Evolutionary conservation across 2,888 invertebrate species (phyloP).

Genomic region (Drosophila atroscutellata): DNA sequence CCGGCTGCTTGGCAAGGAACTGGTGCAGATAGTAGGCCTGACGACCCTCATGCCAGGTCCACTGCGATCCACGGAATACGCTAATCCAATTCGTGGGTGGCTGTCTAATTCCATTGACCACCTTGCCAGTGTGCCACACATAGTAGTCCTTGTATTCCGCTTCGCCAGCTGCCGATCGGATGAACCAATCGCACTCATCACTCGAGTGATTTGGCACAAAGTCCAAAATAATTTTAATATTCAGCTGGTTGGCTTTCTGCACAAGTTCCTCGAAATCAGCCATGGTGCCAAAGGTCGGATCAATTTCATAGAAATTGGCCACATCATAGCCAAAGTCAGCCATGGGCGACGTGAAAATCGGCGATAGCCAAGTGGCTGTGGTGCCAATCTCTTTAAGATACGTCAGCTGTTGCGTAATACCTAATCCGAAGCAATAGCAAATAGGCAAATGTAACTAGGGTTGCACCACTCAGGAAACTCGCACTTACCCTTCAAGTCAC

Average conservation of each 20-base stretch:
- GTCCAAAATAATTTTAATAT: conserved; percentile 85
- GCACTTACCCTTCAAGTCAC: conserved; percentile 90
- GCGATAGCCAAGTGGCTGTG: conserved; percentile 90
- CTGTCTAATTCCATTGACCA: conserved; percentile 75
- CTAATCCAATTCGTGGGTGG: conserved; percentile 86
- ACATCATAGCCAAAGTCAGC: conserved; percentile 93
- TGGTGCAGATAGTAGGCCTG: conserved; percentile 88
- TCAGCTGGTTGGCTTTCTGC: conserved; percentile 86
- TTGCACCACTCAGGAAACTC: accelerated
- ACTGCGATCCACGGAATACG: conserved; percentile 87
- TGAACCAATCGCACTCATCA: conserved; percentile 93
- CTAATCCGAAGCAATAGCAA: conserved; percentile 78
- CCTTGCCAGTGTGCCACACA: conserved; percentile 88
- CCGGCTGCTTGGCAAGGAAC: conserved; percentile 88
- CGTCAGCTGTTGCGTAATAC: conserved; percentile 87
- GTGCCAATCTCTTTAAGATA: conserved; percentile 89
- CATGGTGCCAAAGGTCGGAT: conserved; percentile 89
- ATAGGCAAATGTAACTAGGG: accelerated
- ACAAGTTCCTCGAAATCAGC: conserved; percentile 89
- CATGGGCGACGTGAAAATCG: conserved; percentile 91
- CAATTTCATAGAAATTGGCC: conserved; percentile 88
- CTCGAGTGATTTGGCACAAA: conserved; percentile 88
- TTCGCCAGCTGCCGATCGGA: conserved; percentile 87
- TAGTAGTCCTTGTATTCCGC: conserved; percentile 90
- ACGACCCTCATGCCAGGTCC: conserved; percentile 87